Evolutionary conservation across 2,888 invertebrate genomes (phyloP).

Genomic region (Heliconius sara): DNA sequence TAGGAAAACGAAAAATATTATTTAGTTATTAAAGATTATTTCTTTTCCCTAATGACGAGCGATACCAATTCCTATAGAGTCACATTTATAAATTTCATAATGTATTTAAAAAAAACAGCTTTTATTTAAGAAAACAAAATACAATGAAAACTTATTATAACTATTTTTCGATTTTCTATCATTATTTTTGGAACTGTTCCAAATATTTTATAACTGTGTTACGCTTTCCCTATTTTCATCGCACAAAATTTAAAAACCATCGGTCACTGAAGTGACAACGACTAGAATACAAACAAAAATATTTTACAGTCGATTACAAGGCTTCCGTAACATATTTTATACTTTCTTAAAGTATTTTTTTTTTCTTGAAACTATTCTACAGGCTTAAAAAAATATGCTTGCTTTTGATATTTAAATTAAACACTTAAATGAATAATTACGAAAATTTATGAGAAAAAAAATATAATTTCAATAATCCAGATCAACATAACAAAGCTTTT

Average conservation of each 20-base stretch:
- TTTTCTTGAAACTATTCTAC: not conserved
- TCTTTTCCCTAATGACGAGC: too few species aligned
- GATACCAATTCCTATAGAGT: too few species aligned
- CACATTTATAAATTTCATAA: too few species aligned
- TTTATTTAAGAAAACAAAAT: conserved; percentile 47
- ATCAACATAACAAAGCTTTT: too few species aligned
- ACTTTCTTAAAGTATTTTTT: not conserved
- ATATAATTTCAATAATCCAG: too few species aligned
- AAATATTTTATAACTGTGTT: conserved; percentile 78
- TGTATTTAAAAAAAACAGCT: too few species aligned
- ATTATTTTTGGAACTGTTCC: conserved; percentile 77
- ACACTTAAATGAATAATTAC: too few species aligned
- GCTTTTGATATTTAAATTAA: too few species aligned
- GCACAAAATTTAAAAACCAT: conserved; percentile 82
- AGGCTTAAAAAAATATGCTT: too few species aligned
- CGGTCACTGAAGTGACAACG: conserved; percentile 81
- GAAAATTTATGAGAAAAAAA: too few species aligned
- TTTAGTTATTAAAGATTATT: too few species aligned
- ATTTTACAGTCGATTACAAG: conserved; percentile 81
- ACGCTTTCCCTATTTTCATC: conserved; percentile 84
- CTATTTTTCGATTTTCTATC: conserved; percentile 74
- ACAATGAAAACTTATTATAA: conserved; percentile 55
- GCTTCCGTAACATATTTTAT: conserved; percentile 52
- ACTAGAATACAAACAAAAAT: conserved; percentile 80
- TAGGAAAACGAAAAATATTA: too few species aligned